Base-by-base conservation (phyloP, 2,888 invertebrate species). In the Disparrhopalites patrizii region DNA sequence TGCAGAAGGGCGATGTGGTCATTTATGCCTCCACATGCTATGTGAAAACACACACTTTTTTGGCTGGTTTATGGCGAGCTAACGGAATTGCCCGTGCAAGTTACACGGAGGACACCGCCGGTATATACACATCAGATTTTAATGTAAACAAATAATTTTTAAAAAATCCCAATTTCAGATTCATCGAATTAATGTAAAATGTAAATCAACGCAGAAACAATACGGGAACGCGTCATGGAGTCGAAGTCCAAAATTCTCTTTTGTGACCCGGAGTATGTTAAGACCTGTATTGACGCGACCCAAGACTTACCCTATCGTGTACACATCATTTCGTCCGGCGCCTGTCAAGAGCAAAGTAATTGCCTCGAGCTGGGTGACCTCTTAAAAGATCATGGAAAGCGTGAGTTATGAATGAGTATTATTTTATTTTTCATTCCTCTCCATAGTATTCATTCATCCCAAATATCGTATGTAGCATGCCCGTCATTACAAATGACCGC, bases 401-500 rank as follows among this genome's bases (percentile, higher is more conserved):
- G 36, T 36, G 15, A 36, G 36, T n/a, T n/a, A n/a, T n/a, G n/a
- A n/a, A n/a, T n/a, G n/a, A n/a, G n/a, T n/a, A n/a, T n/a, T n/a
- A n/a, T n/a, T n/a, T n/a, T n/a, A n/a, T n/a, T n/a, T n/a, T n/a
- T n/a, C n/a, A n/a, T n/a, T n/a, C n/a, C n/a, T n/a, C n/a, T n/a
- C n/a, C n/a, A n/a, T n/a, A n/a, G n/a, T n/a, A n/a, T n/a, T n/a
- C n/a, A n/a, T n/a, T n/a, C n/a, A n/a, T n/a, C n/a, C n/a, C n/a
- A n/a, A n/a, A n/a, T n/a, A n/a, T n/a, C 36, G 15, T 36, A 15
- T 15, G 15, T 36, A 36, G 36, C 36, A 10, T 36, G 36, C 15
- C 70, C 72, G 13, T 38, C 52, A 23, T 40, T 65, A n/a, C 25
- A 61, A 33, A 20, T 56, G 1, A 56, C 47, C 10, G 25, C 54